Evolutionary conservation across 2,113 vertebrate genomes (phyloP).

Genomic region (Corythornis cristatus): DNA sequence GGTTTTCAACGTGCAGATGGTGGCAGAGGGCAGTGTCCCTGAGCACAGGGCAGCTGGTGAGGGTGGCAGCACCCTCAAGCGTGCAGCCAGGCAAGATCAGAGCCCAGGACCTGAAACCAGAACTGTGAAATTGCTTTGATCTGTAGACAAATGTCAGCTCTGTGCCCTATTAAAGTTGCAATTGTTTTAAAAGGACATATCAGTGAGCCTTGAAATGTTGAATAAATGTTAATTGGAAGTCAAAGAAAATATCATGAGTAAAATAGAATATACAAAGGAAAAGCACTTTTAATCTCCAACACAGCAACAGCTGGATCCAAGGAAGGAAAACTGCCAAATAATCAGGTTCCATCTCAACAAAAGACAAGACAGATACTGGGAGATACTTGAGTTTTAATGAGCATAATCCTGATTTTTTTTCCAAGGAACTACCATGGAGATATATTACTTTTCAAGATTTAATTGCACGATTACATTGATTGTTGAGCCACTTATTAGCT

Average conservation of each 20-base stretch:
- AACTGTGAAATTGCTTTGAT: constrained; percentile 30
- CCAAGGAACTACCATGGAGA: constrained; percentile 43
- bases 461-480: constrained; percentile 49
- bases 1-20: background rate
- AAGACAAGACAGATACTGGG: background rate
- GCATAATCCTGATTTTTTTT: background rate
- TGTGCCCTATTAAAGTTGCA: constrained; percentile 21
- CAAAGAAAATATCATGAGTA: constrained; percentile 37
- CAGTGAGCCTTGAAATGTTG: constrained; percentile 1
- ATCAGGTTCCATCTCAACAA: background rate
- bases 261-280: constrained; percentile 25
- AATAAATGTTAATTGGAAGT: constrained; percentile 64
- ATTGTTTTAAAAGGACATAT: constrained; percentile 51
- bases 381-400: constrained; percentile 33
- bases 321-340: background rate
- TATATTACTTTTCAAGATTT: constrained; percentile 54
- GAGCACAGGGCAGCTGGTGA: background rate
- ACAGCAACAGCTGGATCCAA: background rate
- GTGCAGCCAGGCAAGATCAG: background rate
- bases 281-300: background rate
- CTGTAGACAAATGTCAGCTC: constrained; percentile 46
- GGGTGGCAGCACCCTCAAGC: background rate
- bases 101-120: background rate
- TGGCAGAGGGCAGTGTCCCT: background rate
- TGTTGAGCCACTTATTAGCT: constrained; percentile 3